phyloP scores from a whole-genome alignment of 2,113 vertebrate genomes.

The Toxostoma redivivum region DNA sequence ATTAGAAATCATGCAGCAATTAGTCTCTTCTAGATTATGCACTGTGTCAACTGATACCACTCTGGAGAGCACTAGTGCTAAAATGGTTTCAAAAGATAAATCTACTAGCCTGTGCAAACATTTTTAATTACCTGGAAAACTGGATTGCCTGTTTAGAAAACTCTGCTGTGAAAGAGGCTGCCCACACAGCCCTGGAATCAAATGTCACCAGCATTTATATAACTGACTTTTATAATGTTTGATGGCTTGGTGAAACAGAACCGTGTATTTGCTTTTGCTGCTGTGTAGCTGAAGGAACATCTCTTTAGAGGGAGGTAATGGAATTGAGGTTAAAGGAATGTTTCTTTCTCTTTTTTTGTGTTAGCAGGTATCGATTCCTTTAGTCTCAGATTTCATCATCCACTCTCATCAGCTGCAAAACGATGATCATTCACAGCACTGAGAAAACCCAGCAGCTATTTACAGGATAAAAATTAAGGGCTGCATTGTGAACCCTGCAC shows the following conservation, averaged over 20 bases:
- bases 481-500: not conserved
- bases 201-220: constrained; percentile 76
- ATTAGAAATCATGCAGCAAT: constrained; percentile 83
- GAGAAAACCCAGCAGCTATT: constrained; percentile 16
- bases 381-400: constrained; percentile 22
- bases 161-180: constrained; percentile 72
- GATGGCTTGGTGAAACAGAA: constrained; percentile 71
- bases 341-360: not conserved
- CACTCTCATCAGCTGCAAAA: constrained; percentile 30
- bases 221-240: constrained; percentile 74
- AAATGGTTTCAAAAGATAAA: constrained; percentile 83
- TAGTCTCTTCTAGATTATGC: constrained; percentile 85
- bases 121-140: constrained; percentile 85
- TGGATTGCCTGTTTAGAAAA: constrained; percentile 75
- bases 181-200: constrained; percentile 71
- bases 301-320: constrained; percentile 22
- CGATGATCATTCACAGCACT: not conserved
- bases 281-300: constrained; percentile 45
- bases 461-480: constrained; percentile 12
- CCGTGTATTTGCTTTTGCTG: constrained; percentile 35
- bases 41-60: constrained; percentile 83
- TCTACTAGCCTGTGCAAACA: constrained; percentile 82
- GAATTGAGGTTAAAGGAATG: not conserved
- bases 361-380: constrained; percentile 28
- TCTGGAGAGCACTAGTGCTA: constrained; percentile 80